A percentile compares a stretch with the other conserved stretches of the same genome.
phyloP scores from a whole-genome alignment of 1,140 invertebrate genomes.

The Eubasilissa regina region DNA sequence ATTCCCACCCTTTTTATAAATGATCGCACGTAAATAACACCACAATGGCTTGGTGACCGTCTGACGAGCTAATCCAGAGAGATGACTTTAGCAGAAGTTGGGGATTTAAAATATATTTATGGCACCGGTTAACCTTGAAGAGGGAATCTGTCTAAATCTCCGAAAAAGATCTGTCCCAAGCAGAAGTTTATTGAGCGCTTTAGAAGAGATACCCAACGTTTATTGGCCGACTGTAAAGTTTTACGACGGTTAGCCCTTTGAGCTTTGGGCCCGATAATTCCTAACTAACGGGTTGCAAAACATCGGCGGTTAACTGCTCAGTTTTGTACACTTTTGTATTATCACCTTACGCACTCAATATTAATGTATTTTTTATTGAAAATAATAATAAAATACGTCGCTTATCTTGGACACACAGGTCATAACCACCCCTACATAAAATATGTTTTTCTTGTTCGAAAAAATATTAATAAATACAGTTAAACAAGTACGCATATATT shows the following conservation, averaged over 20 bases:
- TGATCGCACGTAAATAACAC: too few species aligned
- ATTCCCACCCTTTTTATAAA: too few species aligned
- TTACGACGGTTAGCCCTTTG: slow-evolving; percentile 23
- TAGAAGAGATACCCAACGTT: background rate
- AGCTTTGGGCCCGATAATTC: background rate
- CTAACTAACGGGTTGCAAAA: slow-evolving; percentile 4
- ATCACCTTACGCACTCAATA: too few species aligned
- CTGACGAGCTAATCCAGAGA: background rate
- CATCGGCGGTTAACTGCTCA: background rate
- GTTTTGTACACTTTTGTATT: background rate
- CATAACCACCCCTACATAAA: too few species aligned
- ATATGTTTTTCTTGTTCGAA: too few species aligned
- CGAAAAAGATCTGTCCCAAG: background rate
- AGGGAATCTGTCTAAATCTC: background rate
- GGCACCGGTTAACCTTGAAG: slow-evolving; percentile 31
- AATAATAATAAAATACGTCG: too few species aligned
- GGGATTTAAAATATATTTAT: slow-evolving; percentile 23
- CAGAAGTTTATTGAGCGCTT: slow-evolving; percentile 5
- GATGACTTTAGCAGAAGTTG: background rate
- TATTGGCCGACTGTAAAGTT: slow-evolving; percentile 31
- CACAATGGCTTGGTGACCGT: background rate
- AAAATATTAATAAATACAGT: too few species aligned
- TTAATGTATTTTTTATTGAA: too few species aligned
- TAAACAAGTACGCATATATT: too few species aligned
- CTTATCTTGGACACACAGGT: too few species aligned